Evolutionary conservation across 2,113 vertebrate species (phyloP), one percentile per base, ranked within the genome.

Genomic region (Trichomycterus rosablanca): DNA sequence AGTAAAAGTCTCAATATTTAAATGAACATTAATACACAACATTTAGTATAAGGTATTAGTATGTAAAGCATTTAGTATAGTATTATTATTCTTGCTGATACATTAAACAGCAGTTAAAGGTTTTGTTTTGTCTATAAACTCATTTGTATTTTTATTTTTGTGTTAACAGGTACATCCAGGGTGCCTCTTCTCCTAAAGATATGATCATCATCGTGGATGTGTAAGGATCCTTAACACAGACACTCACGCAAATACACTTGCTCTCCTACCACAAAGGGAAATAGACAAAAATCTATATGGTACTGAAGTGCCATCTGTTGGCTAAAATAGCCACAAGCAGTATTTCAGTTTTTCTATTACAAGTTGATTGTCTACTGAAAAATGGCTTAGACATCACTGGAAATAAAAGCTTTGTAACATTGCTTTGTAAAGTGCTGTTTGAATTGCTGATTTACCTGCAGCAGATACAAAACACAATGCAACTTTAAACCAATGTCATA

Each of bases 141-240:
- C 67, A 77, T 74, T 76, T 65, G 75, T 76, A 74, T 57, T 23
- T 24, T 11, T 22, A 12, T 57, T 66, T 61, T 61, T 68, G 35
- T 81, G 55, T 78, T 23, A 22, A 0, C 86, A 99, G 96, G 96
- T 99, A 99, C 65, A 97, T 97, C 76, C 95, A 97, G 72, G 96
- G 96, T 0, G 96, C 96, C 52, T 96, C 96, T 0, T 99, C 96
- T 15, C 96, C 96, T 2, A 99, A 99, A 83, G 96, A 99, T 87
- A 98, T 99, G 96, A 89, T 99, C 82, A 99, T 99, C 86, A 94
- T 98, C 0, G 94, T 99, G 76, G 96, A 99, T 0, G 95, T 99
- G 94, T 99, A 81, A 99, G 96, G 95, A 64, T 76, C 53, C 54
- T 16, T 48, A 35, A 9, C 26, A 19, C 48, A n/a, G 32, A 12